Evolutionary conservation across 2,113 vertebrate species (phyloP).

Genomic region (Platichthys flesus): DNA sequence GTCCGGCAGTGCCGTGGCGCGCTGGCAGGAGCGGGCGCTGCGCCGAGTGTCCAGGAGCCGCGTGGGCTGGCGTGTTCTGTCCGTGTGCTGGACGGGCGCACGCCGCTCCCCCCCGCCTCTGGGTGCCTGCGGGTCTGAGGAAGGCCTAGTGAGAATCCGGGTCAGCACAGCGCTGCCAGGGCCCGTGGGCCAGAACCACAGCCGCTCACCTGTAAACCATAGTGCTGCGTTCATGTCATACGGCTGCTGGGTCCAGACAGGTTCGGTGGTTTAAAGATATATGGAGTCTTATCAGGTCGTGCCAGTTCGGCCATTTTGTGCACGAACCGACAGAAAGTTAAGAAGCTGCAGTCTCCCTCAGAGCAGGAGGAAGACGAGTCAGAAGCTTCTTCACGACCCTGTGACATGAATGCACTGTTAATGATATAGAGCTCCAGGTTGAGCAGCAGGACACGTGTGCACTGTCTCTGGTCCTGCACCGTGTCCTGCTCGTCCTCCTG

Average conservation of each 20-base stretch:
- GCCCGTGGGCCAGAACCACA: slow-evolving; percentile 25
- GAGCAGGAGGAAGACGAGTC: too few species aligned
- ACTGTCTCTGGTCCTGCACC: neutral
- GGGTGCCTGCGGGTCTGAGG: slow-evolving; percentile 83
- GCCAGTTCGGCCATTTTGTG: too few species aligned
- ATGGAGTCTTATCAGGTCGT: neutral
- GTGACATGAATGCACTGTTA: slow-evolving; percentile 56
- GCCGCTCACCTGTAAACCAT: slow-evolving; percentile 9
- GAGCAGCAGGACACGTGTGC: slow-evolving; percentile 12
- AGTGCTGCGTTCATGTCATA: slow-evolving; percentile 53
- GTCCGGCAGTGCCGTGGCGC: slow-evolving; percentile 79
- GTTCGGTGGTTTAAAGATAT: neutral
- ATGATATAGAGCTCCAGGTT: neutral
- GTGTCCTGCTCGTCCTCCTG: slow-evolving; percentile 30
- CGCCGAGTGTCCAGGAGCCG: slow-evolving; percentile 79
- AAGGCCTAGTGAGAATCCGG: slow-evolving; percentile 84
- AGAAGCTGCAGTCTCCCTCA: too few species aligned
- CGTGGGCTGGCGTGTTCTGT: slow-evolving; percentile 84
- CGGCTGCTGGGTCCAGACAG: neutral
- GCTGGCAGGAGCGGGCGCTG: slow-evolving; percentile 81
- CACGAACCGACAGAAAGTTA: too few species aligned
- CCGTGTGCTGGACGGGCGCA: slow-evolving; percentile 83
- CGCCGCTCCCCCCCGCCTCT: slow-evolving; percentile 73
- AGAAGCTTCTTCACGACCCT: slow-evolving; percentile 6
- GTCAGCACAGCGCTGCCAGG: slow-evolving; percentile 79